Evolutionary conservation across 1,140 invertebrate genomes (phyloP).

Genomic region (Leucophenga varia): DNA sequence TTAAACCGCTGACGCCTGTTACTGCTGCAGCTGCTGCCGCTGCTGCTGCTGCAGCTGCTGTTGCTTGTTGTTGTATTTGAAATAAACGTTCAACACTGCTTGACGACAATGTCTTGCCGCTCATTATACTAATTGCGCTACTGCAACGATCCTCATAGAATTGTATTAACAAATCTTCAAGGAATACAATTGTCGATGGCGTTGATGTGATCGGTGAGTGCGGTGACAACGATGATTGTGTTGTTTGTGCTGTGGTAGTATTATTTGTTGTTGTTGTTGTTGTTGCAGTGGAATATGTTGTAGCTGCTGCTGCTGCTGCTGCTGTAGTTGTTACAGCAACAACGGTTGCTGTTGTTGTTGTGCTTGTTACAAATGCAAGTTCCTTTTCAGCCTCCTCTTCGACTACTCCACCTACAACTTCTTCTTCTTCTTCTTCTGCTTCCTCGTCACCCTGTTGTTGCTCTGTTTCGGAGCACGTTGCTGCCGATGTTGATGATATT

Average conservation of each 20-base stretch:
- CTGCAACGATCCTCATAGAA: constrained; percentile 46
- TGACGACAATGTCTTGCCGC: constrained; percentile 10
- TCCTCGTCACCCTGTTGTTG: no score
- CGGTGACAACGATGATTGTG: constrained; percentile 19
- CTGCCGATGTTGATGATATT: constrained; percentile 7
- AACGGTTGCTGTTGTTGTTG: constrained; percentile 20
- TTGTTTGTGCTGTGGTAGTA: background rate
- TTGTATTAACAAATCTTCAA: constrained; percentile 47
- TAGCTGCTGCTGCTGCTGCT: no score
- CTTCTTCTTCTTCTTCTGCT: no score
- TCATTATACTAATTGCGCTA: constrained; percentile 19
- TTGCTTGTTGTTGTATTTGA: constrained; percentile 21
- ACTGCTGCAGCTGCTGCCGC: background rate
- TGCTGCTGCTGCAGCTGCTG: constrained; percentile 20
- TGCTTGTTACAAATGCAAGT: no score
- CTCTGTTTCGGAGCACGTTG: no score
- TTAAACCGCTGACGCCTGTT: no score
- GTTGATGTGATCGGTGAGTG: background rate
- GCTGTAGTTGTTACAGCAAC: constrained; percentile 20
- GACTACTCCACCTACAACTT: no score
- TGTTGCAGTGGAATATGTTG: no score
- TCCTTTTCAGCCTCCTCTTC: no score
- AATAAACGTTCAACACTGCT: constrained; percentile 18
- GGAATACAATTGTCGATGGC: constrained; percentile 27
- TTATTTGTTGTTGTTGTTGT: no score